These are phyloP conservation scores for Oasisia sp. DNA, from an alignment of 2,888 invertebrate species.

Conservation along the genomic window DNA sequence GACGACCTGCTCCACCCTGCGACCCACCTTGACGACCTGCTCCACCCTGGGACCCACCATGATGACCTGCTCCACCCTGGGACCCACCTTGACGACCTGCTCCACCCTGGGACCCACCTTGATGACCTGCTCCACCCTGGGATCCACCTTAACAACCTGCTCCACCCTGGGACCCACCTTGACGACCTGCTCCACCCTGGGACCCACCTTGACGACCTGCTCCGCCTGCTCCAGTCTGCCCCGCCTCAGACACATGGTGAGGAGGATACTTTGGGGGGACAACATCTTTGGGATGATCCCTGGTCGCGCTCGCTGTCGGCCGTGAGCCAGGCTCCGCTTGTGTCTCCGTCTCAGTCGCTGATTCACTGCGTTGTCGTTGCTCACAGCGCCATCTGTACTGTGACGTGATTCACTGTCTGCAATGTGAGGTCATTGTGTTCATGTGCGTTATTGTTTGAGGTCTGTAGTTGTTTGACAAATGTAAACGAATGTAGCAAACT, in stretches of 20 bases:
- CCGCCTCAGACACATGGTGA: conserved; percentile 80
- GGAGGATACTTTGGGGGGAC: conserved; percentile 76
- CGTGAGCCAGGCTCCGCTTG: background rate
- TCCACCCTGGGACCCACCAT: no score
- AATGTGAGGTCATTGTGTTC: background rate
- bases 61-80: no score
- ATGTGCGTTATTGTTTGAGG: background rate
- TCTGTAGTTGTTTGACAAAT: no score
- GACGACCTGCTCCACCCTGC: no score
- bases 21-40: no score
- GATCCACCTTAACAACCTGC: no score
- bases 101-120: no score
- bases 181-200: conserved; percentile 78
- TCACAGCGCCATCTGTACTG: conserved; percentile 25
- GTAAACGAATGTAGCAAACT: background rate
- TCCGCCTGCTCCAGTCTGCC: conserved; percentile 80
- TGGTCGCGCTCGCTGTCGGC: background rate
- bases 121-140: no score
- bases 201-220: conserved; percentile 80
- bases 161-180: conserved; percentile 70
- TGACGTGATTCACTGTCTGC: conserved; percentile 11
- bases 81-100: no score
- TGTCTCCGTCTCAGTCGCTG: background rate
- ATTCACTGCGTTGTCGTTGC: background rate
- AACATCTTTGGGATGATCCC: conserved; percentile 70